Evolutionary conservation across 2,797 vertebrate species (phyloP).

Genomic region (Bovichtus variegatus): DNA sequence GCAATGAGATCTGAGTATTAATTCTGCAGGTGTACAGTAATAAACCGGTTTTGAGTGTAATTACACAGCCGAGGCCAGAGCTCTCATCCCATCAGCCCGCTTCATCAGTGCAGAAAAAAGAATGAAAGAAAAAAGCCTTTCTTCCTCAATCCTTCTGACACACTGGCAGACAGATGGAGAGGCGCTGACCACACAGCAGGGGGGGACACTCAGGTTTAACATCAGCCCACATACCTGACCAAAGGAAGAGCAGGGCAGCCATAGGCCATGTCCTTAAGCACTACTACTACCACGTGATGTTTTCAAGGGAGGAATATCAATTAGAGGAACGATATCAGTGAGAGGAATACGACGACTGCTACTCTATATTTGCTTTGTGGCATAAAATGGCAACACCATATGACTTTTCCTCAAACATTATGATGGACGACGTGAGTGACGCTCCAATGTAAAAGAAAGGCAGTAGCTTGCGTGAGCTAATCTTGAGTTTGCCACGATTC

Average conservation of each 20-base stretch:
- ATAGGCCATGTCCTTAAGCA: not conserved
- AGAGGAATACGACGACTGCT: not conserved
- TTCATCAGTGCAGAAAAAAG: conserved; percentile 18
- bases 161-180: conserved; percentile 63
- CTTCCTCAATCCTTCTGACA: conserved; percentile 47
- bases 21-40: conserved; percentile 54
- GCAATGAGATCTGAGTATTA: conserved; percentile 33
- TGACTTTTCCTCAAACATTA: not conserved
- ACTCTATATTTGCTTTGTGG: not conserved
- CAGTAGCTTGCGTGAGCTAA: not conserved
- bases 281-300: conserved; percentile 9
- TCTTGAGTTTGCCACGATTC: conserved; percentile 33
- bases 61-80: conserved; percentile 64
- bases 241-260: conserved; percentile 23
- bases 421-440: not conserved
- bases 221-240: conserved; percentile 65
- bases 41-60: conserved; percentile 54
- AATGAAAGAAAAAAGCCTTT: conserved; percentile 27
- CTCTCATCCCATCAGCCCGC: conserved; percentile 38
- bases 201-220: conserved; percentile 51
- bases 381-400: not conserved
- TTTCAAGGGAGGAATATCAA: conserved; percentile 31
- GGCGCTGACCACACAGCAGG: conserved; percentile 62
- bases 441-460: not conserved
- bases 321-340: not conserved